A percentile compares a stretch with the other conserved stretches of the same genome.
These are phyloP conservation scores for Lemur catta DNA, from an alignment of 2,797 vertebrate genomes.

Conservation along the genomic window DNA sequence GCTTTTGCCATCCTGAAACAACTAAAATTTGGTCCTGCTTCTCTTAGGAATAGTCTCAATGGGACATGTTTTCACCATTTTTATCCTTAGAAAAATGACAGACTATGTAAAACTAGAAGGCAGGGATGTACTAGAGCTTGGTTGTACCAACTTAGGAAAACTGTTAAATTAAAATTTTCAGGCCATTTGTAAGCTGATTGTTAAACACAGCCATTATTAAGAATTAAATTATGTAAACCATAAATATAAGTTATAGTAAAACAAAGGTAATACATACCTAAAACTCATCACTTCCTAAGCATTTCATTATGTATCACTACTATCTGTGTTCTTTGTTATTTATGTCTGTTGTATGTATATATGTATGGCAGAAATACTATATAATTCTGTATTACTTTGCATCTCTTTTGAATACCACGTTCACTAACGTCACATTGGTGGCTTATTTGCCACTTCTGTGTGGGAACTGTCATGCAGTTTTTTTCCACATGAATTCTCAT, in stretches of 20 bases:
- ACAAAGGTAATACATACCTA: neutral
- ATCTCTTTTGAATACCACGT: neutral
- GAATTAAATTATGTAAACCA: neutral
- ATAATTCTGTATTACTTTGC: neutral
- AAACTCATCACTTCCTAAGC: neutral
- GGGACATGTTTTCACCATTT: neutral
- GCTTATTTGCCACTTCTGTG: neutral
- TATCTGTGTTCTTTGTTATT: neutral
- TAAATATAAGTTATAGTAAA: neutral
- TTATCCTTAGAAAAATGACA: neutral
- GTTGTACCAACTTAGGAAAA: neutral
- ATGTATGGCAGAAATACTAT: neutral
- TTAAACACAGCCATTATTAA: neutral
- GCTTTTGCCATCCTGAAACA: neutral
- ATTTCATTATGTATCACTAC: neutral
- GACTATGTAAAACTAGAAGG: neutral
- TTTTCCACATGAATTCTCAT: neutral
- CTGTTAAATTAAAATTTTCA: neutral
- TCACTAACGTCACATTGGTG: neutral
- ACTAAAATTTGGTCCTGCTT: neutral
- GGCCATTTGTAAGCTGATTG: neutral
- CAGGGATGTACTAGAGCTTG: rapidly evolving
- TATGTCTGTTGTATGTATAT: neutral
- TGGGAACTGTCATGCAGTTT: neutral
- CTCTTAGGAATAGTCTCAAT: neutral